Evolutionary conservation across 2,797 vertebrate species (phyloP).

Genomic region (Clarias laeviceps): DNA sequence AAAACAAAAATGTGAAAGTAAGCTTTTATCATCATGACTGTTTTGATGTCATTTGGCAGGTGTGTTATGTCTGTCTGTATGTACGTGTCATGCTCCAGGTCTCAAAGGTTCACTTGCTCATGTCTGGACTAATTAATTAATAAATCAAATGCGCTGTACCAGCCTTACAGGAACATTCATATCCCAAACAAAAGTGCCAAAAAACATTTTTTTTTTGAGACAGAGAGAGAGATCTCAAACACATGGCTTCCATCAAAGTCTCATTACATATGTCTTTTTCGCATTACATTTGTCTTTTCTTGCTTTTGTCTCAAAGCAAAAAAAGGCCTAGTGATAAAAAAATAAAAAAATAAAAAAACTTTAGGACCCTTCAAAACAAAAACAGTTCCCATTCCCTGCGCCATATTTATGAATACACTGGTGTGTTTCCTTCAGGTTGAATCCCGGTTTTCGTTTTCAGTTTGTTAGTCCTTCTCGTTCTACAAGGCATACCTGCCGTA

Average conservation of each 20-base stretch:
- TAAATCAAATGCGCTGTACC: slow-evolving; percentile 8
- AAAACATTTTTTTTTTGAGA: neutral
- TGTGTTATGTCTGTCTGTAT: slow-evolving; percentile 31
- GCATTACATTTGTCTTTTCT: slow-evolving; percentile 1
- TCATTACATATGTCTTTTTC: slow-evolving; percentile 1
- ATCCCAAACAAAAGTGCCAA: neutral
- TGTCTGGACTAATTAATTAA: slow-evolving; percentile 26
- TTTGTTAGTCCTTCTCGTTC: neutral
- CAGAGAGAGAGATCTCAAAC: neutral
- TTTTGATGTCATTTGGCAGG: slow-evolving; percentile 14
- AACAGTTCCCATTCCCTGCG: neutral
- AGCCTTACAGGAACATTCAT: slow-evolving; percentile 20
- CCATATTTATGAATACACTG: neutral
- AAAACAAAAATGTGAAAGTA: slow-evolving; percentile 16
- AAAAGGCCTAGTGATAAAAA: neutral
- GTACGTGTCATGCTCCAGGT: neutral
- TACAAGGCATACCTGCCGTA: neutral
- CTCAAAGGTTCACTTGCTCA: slow-evolving; percentile 25
- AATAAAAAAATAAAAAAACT: neutral
- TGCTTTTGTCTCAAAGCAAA: slow-evolving; percentile 6
- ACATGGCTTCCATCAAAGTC: slow-evolving; percentile 23
- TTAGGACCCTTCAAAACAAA: neutral
- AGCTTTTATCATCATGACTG: slow-evolving; percentile 4
- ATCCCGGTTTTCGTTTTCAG: neutral
- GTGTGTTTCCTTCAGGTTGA: neutral